Conservation (phyloP, 2,113 vertebrate genomes). For the Sander lucioperca region DNA sequence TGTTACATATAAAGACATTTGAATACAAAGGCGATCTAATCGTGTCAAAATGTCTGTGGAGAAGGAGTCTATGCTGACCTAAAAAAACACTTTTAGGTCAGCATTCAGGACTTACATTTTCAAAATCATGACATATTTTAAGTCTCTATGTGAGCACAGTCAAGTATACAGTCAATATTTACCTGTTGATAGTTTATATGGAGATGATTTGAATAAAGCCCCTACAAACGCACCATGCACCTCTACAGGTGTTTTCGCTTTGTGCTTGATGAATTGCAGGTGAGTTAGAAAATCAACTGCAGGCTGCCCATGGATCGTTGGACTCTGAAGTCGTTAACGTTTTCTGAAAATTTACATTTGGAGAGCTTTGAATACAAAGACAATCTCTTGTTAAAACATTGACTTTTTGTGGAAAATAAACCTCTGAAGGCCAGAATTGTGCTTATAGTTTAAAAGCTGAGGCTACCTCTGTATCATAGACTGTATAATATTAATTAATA, state of each 20-base stretch:
- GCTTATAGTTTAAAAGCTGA: background rate
- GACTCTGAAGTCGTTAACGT: background rate
- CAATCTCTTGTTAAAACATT: background rate
- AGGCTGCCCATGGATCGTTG: background rate
- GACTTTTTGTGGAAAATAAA: background rate
- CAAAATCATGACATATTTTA: background rate
- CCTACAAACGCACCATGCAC: background rate
- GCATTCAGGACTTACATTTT: too few species aligned
- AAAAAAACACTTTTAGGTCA: background rate
- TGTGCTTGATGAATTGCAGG: background rate
- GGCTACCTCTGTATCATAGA: background rate
- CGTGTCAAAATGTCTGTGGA: background rate
- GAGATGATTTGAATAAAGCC: background rate
- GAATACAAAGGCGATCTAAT: background rate
- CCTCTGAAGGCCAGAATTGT: background rate
- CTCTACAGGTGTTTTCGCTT: background rate
- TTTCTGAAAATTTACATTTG: conserved; percentile 5
- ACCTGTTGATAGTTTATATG: background rate
- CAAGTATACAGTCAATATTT: background rate
- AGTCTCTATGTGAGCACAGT: background rate
- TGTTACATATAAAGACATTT: conserved; percentile 4
- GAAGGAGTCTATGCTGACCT: background rate
- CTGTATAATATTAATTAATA: too few species aligned
- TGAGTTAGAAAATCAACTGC: background rate
- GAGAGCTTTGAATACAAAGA: background rate